phyloP scores from a whole-genome alignment of 1,140 invertebrate species.

The Arctopsyche grandis region DNA sequence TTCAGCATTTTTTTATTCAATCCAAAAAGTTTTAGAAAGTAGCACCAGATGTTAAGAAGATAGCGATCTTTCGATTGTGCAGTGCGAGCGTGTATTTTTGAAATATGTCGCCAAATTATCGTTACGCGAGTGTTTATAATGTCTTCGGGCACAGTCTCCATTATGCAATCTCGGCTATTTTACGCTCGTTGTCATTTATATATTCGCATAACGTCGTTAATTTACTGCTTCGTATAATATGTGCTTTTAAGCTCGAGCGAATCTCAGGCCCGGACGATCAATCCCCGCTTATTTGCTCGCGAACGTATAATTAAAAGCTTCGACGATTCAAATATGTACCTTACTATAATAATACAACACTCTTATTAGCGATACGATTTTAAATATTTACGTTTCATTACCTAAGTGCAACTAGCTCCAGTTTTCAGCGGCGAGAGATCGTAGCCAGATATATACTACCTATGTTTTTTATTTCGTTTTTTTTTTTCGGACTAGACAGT shows the following conservation, averaged over 20 bases:
- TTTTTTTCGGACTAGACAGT: neutral
- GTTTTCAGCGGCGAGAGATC: neutral
- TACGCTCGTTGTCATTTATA: slow-evolving; percentile 27
- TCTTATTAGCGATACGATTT: slow-evolving; percentile 2
- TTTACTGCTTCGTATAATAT: neutral
- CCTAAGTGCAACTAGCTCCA: slow-evolving; percentile 7
- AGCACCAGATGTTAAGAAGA: no score
- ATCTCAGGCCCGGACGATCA: no score
- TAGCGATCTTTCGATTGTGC: neutral
- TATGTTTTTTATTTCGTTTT: neutral
- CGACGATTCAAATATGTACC: no score
- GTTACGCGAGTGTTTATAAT: neutral
- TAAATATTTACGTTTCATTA: slow-evolving; percentile 2
- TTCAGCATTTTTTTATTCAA: no score
- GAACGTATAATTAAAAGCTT: no score
- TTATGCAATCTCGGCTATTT: slow-evolving; percentile 25
- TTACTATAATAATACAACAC: neutral
- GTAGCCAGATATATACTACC: neutral
- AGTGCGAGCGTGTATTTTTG: neutral
- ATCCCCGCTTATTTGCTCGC: no score
- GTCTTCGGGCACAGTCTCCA: neutral
- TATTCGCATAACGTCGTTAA: slow-evolving; percentile 1
- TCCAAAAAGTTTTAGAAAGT: no score
- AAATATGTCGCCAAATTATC: neutral
- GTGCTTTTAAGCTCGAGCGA: neutral